Percentiles rank a stretch among this genome's conserved stretches.
Evolutionary conservation across 2,888 invertebrate genomes (phyloP).

Genomic region (Zelleria hepariella): DNA sequence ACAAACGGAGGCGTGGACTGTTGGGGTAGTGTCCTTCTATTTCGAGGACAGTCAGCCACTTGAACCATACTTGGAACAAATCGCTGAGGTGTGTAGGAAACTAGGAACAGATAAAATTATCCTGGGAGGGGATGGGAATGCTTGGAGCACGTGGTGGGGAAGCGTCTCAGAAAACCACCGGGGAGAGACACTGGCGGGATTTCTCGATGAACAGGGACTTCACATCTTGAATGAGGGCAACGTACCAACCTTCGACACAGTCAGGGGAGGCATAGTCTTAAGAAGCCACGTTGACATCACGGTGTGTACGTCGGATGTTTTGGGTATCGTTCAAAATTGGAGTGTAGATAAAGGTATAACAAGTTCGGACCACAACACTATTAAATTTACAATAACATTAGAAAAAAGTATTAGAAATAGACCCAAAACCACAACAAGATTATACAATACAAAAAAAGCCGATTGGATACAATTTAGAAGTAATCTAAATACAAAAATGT

Average conservation of each 20-base stretch:
- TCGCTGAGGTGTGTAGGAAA: background rate
- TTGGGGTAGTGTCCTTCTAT: background rate
- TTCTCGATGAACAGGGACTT: background rate
- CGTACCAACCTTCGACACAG: background rate
- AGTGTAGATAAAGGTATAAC: background rate
- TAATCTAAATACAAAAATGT: background rate
- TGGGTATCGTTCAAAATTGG: no score
- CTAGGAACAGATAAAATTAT: background rate
- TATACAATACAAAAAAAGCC: conserved; percentile 16
- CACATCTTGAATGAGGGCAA: conserved; percentile 2
- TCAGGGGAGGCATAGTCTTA: background rate
- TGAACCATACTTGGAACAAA: background rate
- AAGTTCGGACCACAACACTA: conserved; percentile 11
- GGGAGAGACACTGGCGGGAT: background rate
- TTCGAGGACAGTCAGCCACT: background rate
- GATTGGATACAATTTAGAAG: conserved; percentile 4
- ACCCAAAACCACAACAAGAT: conserved; percentile 9
- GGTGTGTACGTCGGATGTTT: background rate
- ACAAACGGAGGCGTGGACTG: background rate
- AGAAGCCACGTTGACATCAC: conserved; percentile 2
- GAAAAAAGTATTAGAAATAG: background rate
- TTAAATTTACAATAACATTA: conserved; percentile 4
- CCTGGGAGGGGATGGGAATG: background rate
- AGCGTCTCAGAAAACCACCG: conserved; percentile 3
- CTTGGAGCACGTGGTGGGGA: background rate